Evolutionary conservation across 2,888 invertebrate genomes (phyloP).

Genomic region (Noctua fimbriata): DNA sequence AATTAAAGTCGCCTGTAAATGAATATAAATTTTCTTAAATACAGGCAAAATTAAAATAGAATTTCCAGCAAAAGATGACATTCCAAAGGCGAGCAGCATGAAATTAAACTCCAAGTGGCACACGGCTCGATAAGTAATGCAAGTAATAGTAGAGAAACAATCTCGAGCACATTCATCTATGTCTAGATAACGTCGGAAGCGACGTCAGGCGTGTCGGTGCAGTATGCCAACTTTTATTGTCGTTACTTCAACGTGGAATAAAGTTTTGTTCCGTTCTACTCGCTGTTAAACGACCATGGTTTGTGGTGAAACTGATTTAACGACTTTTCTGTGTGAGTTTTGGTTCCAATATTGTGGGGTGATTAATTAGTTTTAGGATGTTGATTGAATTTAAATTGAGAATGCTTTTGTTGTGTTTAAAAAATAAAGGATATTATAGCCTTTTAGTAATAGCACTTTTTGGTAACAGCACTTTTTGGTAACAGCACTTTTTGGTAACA

Average conservation of each 20-base stretch:
- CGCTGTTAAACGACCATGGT: slow-evolving; percentile 26
- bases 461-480: not conserved
- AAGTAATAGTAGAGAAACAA: slow-evolving; percentile 61
- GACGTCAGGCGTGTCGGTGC: slow-evolving; percentile 48
- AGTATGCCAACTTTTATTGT: slow-evolving; percentile 65
- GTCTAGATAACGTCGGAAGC: slow-evolving; percentile 74
- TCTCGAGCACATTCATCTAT: slow-evolving; percentile 75
- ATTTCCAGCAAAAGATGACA: slow-evolving; percentile 26
- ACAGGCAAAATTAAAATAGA: not conserved
- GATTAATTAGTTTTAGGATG: slow-evolving; percentile 26
- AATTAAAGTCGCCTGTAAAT: not conserved
- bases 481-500: not conserved
- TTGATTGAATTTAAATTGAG: not conserved
- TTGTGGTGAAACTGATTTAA: slow-evolving; percentile 53
- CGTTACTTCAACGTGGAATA: slow-evolving; percentile 54
- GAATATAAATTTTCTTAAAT: not conserved
- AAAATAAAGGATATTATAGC: not conserved
- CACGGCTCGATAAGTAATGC: slow-evolving; percentile 54
- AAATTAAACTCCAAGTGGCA: slow-evolving; percentile 57
- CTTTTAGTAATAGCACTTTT: not conserved
- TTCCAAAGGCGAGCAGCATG: slow-evolving; percentile 45
- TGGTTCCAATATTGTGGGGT: slow-evolving; percentile 25
- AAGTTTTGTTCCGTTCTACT: slow-evolving; percentile 46
- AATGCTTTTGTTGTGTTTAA: not conserved
- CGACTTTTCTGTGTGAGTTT: slow-evolving; percentile 32